Evolutionary conservation across 2,113 vertebrate genomes (phyloP), one percentile per base, ranked within the genome.

Genomic region (Albula goreensis): DNA sequence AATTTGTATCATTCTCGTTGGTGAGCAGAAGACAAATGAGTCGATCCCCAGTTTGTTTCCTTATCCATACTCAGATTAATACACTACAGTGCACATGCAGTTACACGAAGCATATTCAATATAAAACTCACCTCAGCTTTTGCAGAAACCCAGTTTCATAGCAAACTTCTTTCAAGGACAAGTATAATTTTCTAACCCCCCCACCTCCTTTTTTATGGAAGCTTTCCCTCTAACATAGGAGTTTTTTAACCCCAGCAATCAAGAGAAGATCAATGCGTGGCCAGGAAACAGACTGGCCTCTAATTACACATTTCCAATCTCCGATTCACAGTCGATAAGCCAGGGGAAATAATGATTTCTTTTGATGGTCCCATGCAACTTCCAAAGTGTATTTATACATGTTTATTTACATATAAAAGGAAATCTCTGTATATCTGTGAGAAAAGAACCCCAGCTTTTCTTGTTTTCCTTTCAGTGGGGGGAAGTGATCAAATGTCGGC

Each of bases 391-490:
- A 60, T 88, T 77, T 50, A 31, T 51, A 77, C 80, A 82, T 5
- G 4, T 84, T 88, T 84, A 92, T 94, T 94, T 93, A 88, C 92
- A 93, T 92, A 92, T 93, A 90, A 94, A 95, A 93, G 85, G 87
- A 80, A 90, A 86, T 85, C 50, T 60, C 9, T 25, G 50, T 70
- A 78, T 41, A 78, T 87, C 83, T 81, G 82, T 88, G 57, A 89
- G 89, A 85, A 83, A 87, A 86, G 83, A 89, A 92, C 89, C 41
- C 83, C 52, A 52, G 56, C 81, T 89, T 88, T 90, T 86, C 88
- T 89, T 8, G 87, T 89, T 89, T 90, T 92, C 78, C 77, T 92
- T 90, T 86, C 51, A 57, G 31, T 77, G 52, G 82, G 77, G 84
- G 85, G 85, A 90, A 89, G 83, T 66, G 89, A 92, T 93, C 89